Evolutionary conservation across 2,888 invertebrate species (phyloP), one percentile per base, ranked within the genome.

Genomic region (Muschampia plurimacula): DNA sequence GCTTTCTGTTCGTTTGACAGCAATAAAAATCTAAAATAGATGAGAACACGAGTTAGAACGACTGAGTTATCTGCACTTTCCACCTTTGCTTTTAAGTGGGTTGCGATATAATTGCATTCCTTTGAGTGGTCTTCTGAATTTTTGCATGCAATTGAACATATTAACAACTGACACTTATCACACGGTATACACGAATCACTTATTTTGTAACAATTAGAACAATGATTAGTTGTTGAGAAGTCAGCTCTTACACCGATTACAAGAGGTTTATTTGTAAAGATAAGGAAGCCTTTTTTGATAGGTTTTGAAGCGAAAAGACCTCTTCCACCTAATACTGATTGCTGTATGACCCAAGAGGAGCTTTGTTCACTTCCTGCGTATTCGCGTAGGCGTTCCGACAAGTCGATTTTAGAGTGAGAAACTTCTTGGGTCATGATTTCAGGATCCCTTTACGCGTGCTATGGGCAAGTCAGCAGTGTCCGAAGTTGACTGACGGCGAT

Each of bases 211-310:
- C 97, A 97, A 76, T 90, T 93, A 6, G 95, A 93, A 84, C 97
- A 97, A 76, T 93, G 93, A 65, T 94, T 89, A 65, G 95, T 91
- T n/a, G 90, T 86, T 41, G 90, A 88, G 68, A 87, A 88, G 74
- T 95, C 91, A 9, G 94, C 94, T 63, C 96, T 95, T 0, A 97
- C 96, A 1, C 97, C 97, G 41, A 96, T 83, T 2, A 96, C 91
- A 28, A 97, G 83, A 0, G 97, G 96, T 68, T 89, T 92, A 83
- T 97, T 97, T 32, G 89, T 87, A 82, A 96, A 97, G 75, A 97
- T 95, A 5, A 96, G 81, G 79, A 96, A 95, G 67, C 97, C 97
- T 69, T 89, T 87, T 74, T 91, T 87, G 65, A 97, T 96, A 77
- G 95, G 93, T 71, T 95, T 90, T 2, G 89, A 91, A 41, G 97